Conservation (phyloP, 2,888 invertebrate genomes). For the Drosophila anomelani region DNA sequence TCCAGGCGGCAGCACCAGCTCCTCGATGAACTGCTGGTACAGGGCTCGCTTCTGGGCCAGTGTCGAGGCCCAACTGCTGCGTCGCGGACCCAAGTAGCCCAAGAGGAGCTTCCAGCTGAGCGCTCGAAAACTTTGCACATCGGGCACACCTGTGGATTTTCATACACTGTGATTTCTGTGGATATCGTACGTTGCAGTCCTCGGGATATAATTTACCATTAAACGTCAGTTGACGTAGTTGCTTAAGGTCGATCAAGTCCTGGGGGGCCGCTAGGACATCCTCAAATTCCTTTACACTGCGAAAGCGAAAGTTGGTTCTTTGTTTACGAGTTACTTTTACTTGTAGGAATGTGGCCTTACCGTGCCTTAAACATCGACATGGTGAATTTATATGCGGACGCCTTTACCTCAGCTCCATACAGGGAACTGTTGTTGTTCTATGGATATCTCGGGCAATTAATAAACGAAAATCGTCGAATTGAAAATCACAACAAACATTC, state of each 20-base stretch:
- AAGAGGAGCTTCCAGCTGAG: constrained; percentile 95
- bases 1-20: constrained; percentile 94
- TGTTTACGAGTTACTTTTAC: constrained; percentile 69
- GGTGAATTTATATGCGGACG: not conserved
- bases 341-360: constrained; percentile 55
- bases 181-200: not conserved
- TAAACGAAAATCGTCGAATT: not conserved
- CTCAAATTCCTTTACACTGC: constrained; percentile 92
- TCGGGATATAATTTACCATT: constrained; percentile 87
- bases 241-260: constrained; percentile 89
- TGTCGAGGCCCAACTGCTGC: constrained; percentile 88
- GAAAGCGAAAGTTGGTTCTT: constrained; percentile 10
- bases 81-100: constrained; percentile 92
- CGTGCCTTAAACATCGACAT: constrained; percentile 84
- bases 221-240: constrained; percentile 90
- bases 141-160: constrained; percentile 91
- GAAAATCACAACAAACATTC: constrained; percentile 17
- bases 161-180: too few relatives aligned
- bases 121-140: constrained; percentile 92
- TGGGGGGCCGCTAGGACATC: constrained; percentile 86
- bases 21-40: constrained; percentile 94
- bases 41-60: constrained; percentile 91
- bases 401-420: constrained; percentile 43
- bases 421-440: constrained; percentile 8
- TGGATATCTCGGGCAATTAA: not conserved